A percentile compares a stretch with the other conserved stretches of the same genome.
Conservation (phyloP, 2,888 invertebrate species). For the Belgica antarctica region DNA sequence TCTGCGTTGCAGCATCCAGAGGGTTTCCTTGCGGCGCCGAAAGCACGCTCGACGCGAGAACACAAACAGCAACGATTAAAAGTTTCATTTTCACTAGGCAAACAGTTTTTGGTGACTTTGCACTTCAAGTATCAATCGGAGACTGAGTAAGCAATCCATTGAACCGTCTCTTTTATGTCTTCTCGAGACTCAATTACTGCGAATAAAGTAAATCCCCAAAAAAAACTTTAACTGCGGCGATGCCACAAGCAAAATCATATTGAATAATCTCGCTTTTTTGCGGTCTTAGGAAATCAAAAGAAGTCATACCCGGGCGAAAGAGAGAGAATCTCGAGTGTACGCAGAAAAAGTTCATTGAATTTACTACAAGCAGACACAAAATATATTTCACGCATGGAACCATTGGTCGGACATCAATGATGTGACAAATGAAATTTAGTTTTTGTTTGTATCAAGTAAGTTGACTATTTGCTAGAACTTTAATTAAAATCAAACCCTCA, state of each 20-base stretch:
- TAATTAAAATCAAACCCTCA: too few relatives aligned
- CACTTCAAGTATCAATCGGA: conserved; percentile 2
- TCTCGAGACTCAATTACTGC: background rate
- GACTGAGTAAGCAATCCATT: background rate
- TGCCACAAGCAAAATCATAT: background rate
- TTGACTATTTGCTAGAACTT: too few relatives aligned
- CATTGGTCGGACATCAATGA: too few relatives aligned
- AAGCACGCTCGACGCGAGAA: conserved; percentile 21
- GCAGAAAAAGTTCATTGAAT: too few relatives aligned
- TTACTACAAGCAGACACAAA: too few relatives aligned
- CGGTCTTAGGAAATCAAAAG: too few relatives aligned
- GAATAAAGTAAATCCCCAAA: conserved; percentile 31
- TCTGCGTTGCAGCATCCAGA: conserved; percentile 19
- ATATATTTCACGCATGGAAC: too few relatives aligned
- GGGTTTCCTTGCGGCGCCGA: conserved; percentile 15
- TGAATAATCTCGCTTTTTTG: background rate
- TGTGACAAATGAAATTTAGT: too few relatives aligned
- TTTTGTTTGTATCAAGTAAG: too few relatives aligned
- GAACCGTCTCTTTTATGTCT: conserved; percentile 27
- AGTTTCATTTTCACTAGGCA: conserved; percentile 27
- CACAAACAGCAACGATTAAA: background rate
- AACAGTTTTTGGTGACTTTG: conserved; percentile 19
- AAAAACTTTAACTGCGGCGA: background rate
- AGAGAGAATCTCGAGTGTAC: background rate
- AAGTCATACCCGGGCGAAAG: background rate